Evolutionary conservation across 2,888 invertebrate species (phyloP).

Genomic region (Augiades crinisus): DNA sequence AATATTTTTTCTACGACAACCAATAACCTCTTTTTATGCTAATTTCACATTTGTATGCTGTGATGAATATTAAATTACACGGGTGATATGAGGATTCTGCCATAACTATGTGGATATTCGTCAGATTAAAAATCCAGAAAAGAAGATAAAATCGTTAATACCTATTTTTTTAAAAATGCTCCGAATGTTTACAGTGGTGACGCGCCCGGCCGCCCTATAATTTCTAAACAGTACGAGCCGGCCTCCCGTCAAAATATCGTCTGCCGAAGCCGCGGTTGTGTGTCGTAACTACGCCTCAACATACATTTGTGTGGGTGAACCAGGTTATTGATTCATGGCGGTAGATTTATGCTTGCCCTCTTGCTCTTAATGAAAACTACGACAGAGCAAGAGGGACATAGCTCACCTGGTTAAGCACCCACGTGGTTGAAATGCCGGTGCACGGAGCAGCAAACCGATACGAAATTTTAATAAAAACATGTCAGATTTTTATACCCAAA

Average conservation of each 20-base stretch:
- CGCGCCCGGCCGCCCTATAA: constrained; percentile 44
- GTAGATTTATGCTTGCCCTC: constrained; percentile 72
- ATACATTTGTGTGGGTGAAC: constrained; percentile 60
- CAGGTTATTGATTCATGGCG: constrained; percentile 76
- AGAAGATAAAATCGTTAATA: too few species aligned
- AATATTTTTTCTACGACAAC: too few species aligned
- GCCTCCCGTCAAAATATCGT: constrained; percentile 76
- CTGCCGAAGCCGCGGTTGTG: constrained; percentile 55
- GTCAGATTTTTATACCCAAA: constrained; percentile 21
- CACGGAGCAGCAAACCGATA: not conserved
- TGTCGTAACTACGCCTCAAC: constrained; percentile 52
- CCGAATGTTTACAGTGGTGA: constrained; percentile 26
- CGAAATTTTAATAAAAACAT: constrained; percentile 4
- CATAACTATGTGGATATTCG: too few species aligned
- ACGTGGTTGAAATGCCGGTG: constrained; percentile 45
- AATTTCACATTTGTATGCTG: too few species aligned
- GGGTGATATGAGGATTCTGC: too few species aligned
- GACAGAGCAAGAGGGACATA: constrained; percentile 61
- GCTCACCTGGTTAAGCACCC: constrained; percentile 58
- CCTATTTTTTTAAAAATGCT: too few species aligned
- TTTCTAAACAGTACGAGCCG: constrained; percentile 61
- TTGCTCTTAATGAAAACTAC: constrained; percentile 70
- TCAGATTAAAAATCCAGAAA: too few species aligned
- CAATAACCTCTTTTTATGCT: too few species aligned
- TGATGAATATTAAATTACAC: too few species aligned